Evolutionary conservation across 2,113 vertebrate genomes (phyloP), one percentile per base, ranked within the genome.

Genomic region (Phoxinus phoxinus): DNA sequence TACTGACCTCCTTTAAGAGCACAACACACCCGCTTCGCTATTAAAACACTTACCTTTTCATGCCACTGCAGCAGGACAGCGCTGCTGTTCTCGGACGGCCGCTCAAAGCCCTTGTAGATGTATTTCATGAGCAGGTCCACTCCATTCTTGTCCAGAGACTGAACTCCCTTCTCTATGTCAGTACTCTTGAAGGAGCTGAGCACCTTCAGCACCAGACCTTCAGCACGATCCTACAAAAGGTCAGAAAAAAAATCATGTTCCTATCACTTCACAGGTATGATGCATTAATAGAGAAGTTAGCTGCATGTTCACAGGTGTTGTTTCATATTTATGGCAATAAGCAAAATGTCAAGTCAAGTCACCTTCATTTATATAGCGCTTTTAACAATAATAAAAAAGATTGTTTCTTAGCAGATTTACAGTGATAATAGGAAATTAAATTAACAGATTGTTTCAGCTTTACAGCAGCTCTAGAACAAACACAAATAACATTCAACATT

Each of bases 21-120:
- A 51, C 15, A 51, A 51, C 48, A 17, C 48, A 15, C 10, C 12
- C 6, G 21, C 10, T 44, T 44, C n/a, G 37, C 30, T 32, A 72
- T 44, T 21, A 44, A 8, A 41, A 41, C 71, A 46, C n/a, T 32
- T 80, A 99, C 98, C 97, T 97, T 99, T 93, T 99, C 98, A 0
- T 99, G 98, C 98, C 98, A 99, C 88, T 98, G 98, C 91, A 99
- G 86, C 37, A 99, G 93, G 81, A 98, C 93, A 0, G 98, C 97
- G 1, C 98, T 99, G 95, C 97, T 99, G 90, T 99, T 99, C 89
- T 99, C 98, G 0, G 98, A 98, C 2, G 98, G 98, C 85, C 92
- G 96, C 93, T 99, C 98, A 5, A 99, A 99, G 87, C 98, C 98
- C 92, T 98, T 99, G 95, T 99, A 99, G 94, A 99, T 98, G 93